These are phyloP conservation scores for Ornithoptera alexandrae DNA, from an alignment of 2,888 invertebrate species.

Conservation along the genomic window DNA sequence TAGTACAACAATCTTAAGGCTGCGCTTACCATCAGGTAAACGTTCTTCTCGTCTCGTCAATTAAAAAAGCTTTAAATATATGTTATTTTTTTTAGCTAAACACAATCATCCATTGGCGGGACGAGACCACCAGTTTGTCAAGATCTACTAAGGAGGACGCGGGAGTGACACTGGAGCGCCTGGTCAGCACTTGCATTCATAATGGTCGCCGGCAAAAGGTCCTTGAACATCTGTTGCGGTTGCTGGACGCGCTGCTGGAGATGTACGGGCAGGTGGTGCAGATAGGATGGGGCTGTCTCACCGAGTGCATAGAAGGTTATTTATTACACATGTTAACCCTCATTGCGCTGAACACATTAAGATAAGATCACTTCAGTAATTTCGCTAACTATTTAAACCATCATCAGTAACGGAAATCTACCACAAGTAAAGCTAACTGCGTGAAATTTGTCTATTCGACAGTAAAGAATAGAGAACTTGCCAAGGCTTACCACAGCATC, in stretches of 20 bases:
- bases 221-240: conserved; percentile 38
- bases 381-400: no score
- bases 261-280: conserved; percentile 38
- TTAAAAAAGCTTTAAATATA: neutral
- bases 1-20: no score
- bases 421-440: no score
- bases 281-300: conserved; percentile 45
- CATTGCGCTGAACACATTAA: no score
- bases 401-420: no score
- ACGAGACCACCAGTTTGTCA: conserved; percentile 27
- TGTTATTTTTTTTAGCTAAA: conserved; percentile 38
- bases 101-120: conserved; percentile 42
- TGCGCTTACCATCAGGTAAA: no score
- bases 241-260: conserved; percentile 41
- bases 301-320: conserved; percentile 43
- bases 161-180: conserved; percentile 35
- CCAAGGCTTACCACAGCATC: conserved; percentile 33
- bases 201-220: conserved; percentile 33
- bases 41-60: no score
- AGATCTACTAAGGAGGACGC: conserved; percentile 30
- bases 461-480: neutral
- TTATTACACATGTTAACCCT: neutral
- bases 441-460: neutral
- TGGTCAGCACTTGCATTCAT: conserved; percentile 45
- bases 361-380: no score